phyloP scores from a whole-genome alignment of 2,797 vertebrate genomes.

The Tarsius wallacei region DNA sequence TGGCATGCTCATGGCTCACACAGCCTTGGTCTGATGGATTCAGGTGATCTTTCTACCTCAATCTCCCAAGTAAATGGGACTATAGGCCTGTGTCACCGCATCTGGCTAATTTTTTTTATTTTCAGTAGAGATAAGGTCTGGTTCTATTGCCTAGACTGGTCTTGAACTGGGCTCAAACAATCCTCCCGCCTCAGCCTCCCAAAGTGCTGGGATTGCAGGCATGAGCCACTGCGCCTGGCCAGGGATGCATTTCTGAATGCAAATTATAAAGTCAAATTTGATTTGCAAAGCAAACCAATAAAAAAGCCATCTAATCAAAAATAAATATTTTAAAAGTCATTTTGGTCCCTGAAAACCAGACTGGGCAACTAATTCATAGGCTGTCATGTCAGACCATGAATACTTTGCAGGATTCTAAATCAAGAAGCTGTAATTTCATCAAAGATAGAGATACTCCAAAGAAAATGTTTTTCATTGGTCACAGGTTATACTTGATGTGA shows the following conservation, averaged over 20 bases:
- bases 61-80: too few species aligned
- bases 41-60: too few species aligned
- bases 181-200: too few species aligned
- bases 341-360: neutral
- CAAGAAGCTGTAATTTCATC: neutral
- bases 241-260: neutral
- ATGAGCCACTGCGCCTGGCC: too few species aligned
- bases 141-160: too few species aligned
- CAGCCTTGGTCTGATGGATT: too few species aligned
- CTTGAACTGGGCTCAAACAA: too few species aligned
- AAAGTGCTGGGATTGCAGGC: too few species aligned
- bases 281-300: slow-evolving; percentile 29
- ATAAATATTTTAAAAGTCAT: neutral
- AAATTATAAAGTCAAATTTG: neutral
- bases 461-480: neutral
- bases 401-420: slow-evolving; percentile 1
- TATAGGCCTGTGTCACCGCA: too few species aligned
- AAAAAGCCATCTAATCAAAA: neutral
- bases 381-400: neutral
- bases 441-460: neutral
- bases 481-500: neutral
- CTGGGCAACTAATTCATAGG: neutral
- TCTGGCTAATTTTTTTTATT: too few species aligned
- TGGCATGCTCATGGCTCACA: too few species aligned
- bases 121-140: too few species aligned